phyloP scores from a whole-genome alignment of 37 sponge, comb jelly and placozoan genomes.

The Amphimedon queenslandica region DNA sequence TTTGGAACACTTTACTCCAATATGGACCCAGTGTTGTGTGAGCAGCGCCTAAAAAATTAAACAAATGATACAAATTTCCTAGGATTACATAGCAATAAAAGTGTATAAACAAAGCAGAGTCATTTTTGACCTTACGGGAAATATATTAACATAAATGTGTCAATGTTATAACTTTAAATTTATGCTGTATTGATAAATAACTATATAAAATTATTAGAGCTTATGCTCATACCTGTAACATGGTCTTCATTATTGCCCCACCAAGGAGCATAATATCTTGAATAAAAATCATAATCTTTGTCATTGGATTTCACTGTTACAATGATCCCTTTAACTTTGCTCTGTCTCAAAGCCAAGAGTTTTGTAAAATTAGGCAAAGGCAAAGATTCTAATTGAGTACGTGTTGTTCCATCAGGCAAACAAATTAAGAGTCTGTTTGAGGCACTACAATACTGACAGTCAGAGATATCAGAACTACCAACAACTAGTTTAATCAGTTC shows the following conservation, averaged over 20 bases:
- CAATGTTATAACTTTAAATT: no score
- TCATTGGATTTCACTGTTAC: conserved; percentile 48
- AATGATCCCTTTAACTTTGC: conserved; percentile 67
- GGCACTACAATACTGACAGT: conserved; percentile 47
- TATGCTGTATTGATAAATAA: neutral
- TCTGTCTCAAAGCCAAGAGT: conserved; percentile 31
- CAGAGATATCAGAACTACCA: conserved; percentile 8
- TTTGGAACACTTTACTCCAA: conserved; percentile 47
- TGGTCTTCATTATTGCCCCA: conserved; percentile 75
- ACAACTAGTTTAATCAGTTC: conserved; percentile 27
- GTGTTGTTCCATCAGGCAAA: conserved; percentile 22
- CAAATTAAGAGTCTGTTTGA: conserved; percentile 48
- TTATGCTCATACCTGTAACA: conserved; percentile 48
- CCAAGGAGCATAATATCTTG: conserved; percentile 87
- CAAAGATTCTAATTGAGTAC: conserved; percentile 19
- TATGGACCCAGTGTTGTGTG: conserved; percentile 76
- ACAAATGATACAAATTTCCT: neutral
- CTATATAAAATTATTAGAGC: neutral
- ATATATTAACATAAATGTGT: no score
- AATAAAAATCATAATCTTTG: conserved; percentile 62
- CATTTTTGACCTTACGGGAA: no score
- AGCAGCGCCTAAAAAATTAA: conserved; percentile 42
- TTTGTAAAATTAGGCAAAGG: conserved; percentile 14
- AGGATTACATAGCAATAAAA: no score
- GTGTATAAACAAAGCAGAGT: no score